phyloP scores from a whole-genome alignment of 2,888 invertebrate species.

The Schizaphis graminum region DNA sequence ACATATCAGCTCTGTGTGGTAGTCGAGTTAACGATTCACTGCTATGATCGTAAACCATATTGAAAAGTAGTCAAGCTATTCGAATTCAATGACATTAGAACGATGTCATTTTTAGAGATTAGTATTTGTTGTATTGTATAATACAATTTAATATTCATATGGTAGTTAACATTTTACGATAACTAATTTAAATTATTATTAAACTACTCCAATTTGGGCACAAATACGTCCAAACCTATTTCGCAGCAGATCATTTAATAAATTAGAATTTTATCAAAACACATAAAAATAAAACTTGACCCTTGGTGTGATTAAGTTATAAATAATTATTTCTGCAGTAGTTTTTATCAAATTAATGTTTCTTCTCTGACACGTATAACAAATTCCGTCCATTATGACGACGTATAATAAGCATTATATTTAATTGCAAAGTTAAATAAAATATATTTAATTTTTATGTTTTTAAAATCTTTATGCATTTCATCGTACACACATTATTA shows the following conservation, averaged over 20 bases:
- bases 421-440: neutral
- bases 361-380: neutral
- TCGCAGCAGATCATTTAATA: constrained; percentile 6
- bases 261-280: constrained; percentile 21
- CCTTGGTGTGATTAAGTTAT: constrained; percentile 7
- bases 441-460: neutral
- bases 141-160: constrained; percentile 29
- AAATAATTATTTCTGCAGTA: constrained; percentile 30
- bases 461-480: neutral
- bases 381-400: neutral
- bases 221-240: constrained; percentile 45
- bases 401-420: constrained; percentile 14
- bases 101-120: constrained; percentile 50
- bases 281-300: constrained; percentile 9
- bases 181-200: constrained; percentile 43
- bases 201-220: constrained; percentile 42
- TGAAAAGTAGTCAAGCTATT: constrained; percentile 29
- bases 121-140: constrained; percentile 26
- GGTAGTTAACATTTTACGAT: constrained; percentile 24
- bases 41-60: constrained; percentile 44
- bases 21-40: constrained; percentile 53
- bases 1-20: constrained; percentile 34
- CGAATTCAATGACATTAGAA: constrained; percentile 55
- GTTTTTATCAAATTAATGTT: constrained; percentile 21
- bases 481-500: constrained; percentile 8